These are phyloP conservation scores for Nansenia antarctica DNA, from an alignment of 2,113 vertebrate species.

Conservation along the genomic window DNA sequence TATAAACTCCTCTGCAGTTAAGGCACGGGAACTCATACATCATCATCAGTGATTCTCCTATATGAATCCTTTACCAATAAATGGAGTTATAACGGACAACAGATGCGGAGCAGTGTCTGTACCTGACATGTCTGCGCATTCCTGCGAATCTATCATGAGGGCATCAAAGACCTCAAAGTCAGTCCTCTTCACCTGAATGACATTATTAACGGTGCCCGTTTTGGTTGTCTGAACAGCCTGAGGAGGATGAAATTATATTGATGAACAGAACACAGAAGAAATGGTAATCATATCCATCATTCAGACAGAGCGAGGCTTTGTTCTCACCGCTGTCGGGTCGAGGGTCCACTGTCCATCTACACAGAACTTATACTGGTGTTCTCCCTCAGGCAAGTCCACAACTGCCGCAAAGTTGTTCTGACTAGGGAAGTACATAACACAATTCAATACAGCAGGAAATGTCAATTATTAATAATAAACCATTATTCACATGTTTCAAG, in stretches of 20 bases:
- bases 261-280: neutral
- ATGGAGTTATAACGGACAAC: neutral
- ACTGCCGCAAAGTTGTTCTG: slow-evolving; percentile 96
- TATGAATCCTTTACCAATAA: neutral
- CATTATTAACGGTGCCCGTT: slow-evolving; percentile 91
- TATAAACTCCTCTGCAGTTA: too few relatives aligned
- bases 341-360: slow-evolving; percentile 97
- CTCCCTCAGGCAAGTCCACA: slow-evolving; percentile 94
- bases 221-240: slow-evolving; percentile 90
- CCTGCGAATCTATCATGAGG: slow-evolving; percentile 92
- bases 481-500: neutral
- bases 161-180: slow-evolving; percentile 99
- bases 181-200: slow-evolving; percentile 92
- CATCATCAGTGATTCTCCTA: neutral
- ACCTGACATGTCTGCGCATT: slow-evolving; percentile 91
- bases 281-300: neutral
- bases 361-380: slow-evolving; percentile 97
- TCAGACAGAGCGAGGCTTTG: neutral
- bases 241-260: slow-evolving; percentile 17
- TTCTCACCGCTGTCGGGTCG: slow-evolving; percentile 87
- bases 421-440: slow-evolving; percentile 64
- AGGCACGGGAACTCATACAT: neutral
- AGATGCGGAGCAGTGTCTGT: neutral
- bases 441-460: neutral
- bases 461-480: neutral